Evolutionary conservation across 2,797 vertebrate species (phyloP), one percentile per base, ranked within the genome.

Genomic region (Xenops minutus): DNA sequence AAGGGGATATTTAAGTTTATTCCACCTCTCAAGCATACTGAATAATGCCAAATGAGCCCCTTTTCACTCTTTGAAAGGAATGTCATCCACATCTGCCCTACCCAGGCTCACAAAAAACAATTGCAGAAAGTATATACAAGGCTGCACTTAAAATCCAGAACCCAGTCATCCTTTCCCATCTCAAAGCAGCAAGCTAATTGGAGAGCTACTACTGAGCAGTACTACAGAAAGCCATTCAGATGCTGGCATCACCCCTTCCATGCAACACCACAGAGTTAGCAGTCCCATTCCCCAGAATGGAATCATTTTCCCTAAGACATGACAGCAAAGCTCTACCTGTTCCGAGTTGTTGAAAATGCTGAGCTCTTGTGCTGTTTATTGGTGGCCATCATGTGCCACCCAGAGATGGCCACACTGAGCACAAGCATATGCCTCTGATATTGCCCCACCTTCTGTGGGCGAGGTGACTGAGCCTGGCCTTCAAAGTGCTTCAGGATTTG

Each of bases 201-300:
- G 15, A 39, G 20, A 67, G 67, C 26, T 43, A 44, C 34, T 10
- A 49, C 21, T 14, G 21, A 83, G 4, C 10, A 71, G 14, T 0
- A 0, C n/a, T n/a, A 17, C 21, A 91, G 58, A 86, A 66, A 44
- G 39, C 24, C 34, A 17, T 18, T 75, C 37, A 67, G 58, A 43
- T 48, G 26, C 6, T 30, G 36, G 3, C 8, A 54, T 18, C 19
- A 59, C 10, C n/a, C 8, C 20, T 72, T 59, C 24, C 7, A 4
- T 1, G 1, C 1, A 4, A 68, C 27, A 41, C 10, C 6, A 0
- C 1, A 13, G 14, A 3, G 2, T 30, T 8, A 76, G 30, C 7
- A 14, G 59, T 49, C 20, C 22, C 22, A 6, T 48, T 66, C 44
- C 67, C 34, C 49, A 8, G 34, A 77, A 41, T 6, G 5, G 27